Evolutionary conservation across 2,888 invertebrate genomes (phyloP).

Genomic region (Brachylomia viminalis): DNA sequence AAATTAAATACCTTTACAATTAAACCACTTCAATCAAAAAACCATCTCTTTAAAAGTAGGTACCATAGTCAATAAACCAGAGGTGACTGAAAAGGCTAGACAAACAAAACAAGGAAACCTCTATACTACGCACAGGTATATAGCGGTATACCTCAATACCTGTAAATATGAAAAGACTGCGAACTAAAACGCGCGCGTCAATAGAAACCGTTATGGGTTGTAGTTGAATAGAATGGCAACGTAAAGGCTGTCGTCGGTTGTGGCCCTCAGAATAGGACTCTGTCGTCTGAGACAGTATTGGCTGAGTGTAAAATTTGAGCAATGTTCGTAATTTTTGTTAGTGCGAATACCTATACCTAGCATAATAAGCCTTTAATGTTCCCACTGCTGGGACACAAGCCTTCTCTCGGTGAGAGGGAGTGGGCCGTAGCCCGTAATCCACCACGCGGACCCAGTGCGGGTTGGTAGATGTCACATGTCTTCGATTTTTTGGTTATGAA

Average conservation of each 20-base stretch:
- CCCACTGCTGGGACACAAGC: no score
- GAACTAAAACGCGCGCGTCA: constrained; percentile 42
- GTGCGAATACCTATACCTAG: background rate
- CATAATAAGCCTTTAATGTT: no score
- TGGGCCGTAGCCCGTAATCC: no score
- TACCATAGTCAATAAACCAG: constrained; percentile 17
- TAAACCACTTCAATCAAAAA: constrained; percentile 38
- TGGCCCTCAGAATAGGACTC: constrained; percentile 13
- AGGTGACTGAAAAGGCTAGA: constrained; percentile 48
- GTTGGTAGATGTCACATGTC: no score
- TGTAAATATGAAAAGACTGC: constrained; percentile 44
- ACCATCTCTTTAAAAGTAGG: constrained; percentile 11
- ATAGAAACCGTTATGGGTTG: constrained; percentile 50
- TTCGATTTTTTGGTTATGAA: no score
- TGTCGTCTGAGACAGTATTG: constrained; percentile 23
- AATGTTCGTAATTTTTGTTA: background rate
- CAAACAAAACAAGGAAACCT: constrained; percentile 31
- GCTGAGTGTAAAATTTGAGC: constrained; percentile 8
- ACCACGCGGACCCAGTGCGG: no score
- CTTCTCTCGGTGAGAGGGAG: no score
- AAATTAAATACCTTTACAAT: constrained; percentile 28
- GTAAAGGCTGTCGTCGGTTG: constrained; percentile 25
- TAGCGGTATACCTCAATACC: constrained; percentile 4
- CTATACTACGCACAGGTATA: background rate
- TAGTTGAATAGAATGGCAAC: constrained; percentile 43